Evolutionary conservation across 2,113 vertebrate genomes (phyloP).

Genomic region (Uria lomvia): DNA sequence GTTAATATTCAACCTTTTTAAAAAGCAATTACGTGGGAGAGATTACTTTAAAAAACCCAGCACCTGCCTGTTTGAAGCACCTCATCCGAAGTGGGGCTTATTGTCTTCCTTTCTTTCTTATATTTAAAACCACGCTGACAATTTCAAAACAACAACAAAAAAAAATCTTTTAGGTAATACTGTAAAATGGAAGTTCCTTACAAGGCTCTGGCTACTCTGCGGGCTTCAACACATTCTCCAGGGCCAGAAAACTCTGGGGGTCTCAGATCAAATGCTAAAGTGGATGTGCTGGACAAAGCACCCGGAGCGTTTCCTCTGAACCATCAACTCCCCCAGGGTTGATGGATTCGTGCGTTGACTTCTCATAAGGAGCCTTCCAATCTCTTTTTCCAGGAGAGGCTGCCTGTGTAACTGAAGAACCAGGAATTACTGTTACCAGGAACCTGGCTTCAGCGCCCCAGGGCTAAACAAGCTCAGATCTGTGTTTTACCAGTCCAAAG

Average conservation of each 20-base stretch:
- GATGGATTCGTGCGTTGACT: background rate
- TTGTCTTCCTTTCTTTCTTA: background rate
- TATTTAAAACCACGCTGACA: background rate
- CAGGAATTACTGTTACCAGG: background rate
- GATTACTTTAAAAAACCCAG: background rate
- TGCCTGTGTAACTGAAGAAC: background rate
- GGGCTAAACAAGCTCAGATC: constrained; percentile 57
- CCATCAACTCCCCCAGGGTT: background rate
- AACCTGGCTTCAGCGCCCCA: background rate
- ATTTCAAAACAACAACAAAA: background rate
- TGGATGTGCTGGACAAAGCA: background rate
- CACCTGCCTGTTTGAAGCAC: background rate
- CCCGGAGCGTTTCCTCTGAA: background rate
- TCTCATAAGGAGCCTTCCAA: background rate
- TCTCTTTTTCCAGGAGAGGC: background rate
- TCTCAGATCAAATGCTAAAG: background rate
- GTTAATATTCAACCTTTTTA: background rate
- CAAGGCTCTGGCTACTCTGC: background rate
- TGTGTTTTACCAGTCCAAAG: constrained; percentile 48
- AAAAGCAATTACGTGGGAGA: background rate
- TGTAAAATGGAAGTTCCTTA: background rate
- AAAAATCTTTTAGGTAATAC: background rate
- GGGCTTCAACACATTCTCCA: background rate
- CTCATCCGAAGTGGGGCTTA: background rate
- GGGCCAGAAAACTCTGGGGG: background rate